Base-by-base conservation (phyloP, 2,113 vertebrate species). In the Colaptes auratus region DNA sequence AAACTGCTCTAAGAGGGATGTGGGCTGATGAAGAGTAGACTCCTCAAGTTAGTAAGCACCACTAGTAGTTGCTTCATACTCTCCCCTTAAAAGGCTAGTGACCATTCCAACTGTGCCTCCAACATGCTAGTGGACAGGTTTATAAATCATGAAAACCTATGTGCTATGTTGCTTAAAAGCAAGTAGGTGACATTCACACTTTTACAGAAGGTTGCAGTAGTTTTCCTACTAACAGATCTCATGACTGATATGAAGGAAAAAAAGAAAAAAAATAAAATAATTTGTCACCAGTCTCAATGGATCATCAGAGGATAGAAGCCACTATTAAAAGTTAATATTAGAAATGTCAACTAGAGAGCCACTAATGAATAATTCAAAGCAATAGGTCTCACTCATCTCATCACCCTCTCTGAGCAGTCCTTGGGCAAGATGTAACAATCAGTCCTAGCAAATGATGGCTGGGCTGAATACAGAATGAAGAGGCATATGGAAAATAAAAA, bases 291-390 rank as follows among this genome's bases (percentile, higher is more conserved):
- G 77, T 82, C 48, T 73, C 93, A 67, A 95, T 28, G 53, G 35
- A 89, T 73, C 44, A 90, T 50, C 46, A 88, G 27, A 89, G 64
- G 42, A 96, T 48, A 88, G 66, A 92, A 93, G 50, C 56, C 33
- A 80, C 74, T 69, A 80, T 66, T 77, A 87, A 85, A 89, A 88
- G 58, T 80, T 74, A 77, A 28, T 89, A 90, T 63, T 59, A 91
- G 72, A 75, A 91, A 87, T 67, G 76, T 63, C 89, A 97, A 24
- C 74, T 78, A 79, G 58, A 91, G 44, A 85, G 39, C 48, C 18
- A 39, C 17, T 72, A 33, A 3, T 86, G 53, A 96, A 95, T 92
- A 90, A 94, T 93, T 93, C 80, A 90, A 91, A 92, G 56, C 16
- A 94, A 75, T 75, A 64, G 53, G 65, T 89, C 33, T 74, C 73